Percentiles rank a stretch among this genome's conserved stretches.
phyloP scores from a whole-genome alignment of 2,888 invertebrate genomes.

The Kuschelorhynchus macadamiae region DNA sequence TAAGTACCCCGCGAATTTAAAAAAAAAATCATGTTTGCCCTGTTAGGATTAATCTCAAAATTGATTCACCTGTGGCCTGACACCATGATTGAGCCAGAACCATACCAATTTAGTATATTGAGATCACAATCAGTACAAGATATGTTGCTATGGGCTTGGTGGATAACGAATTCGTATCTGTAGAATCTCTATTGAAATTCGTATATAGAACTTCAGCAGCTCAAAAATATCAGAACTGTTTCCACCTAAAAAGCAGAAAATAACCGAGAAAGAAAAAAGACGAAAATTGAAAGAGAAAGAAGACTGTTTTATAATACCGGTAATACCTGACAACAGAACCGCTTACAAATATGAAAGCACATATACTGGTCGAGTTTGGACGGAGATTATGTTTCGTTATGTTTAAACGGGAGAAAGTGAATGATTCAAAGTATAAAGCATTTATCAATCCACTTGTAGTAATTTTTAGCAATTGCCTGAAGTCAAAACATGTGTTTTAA shows the following conservation, averaged over 20 bases:
- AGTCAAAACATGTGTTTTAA: conserved; percentile 87
- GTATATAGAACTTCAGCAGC: conserved; percentile 84
- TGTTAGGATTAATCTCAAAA: no score
- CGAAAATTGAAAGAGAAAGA: conserved; percentile 73
- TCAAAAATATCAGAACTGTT: conserved; percentile 84
- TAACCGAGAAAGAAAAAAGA: conserved; percentile 69
- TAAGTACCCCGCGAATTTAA: no score
- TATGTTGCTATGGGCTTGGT: conserved; percentile 86
- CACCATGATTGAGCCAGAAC: no score
- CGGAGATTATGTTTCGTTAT: conserved; percentile 82
- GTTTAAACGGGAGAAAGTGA: conserved; percentile 82
- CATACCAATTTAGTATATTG: no score
- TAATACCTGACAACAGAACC: conserved; percentile 78
- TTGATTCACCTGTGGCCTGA: no score
- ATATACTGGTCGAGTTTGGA: conserved; percentile 92
- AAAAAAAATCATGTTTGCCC: no score
- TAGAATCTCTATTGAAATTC: conserved; percentile 83
- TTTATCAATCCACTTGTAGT: conserved; percentile 88
- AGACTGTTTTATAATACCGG: conserved; percentile 85
- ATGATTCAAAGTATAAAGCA: conserved; percentile 73
- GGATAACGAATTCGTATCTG: conserved; percentile 82
- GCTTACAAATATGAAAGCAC: conserved; percentile 84
- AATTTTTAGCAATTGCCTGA: conserved; percentile 81
- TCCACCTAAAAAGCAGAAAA: conserved; percentile 69
- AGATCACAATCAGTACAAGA: no score